A percentile compares a stretch with the other conserved stretches of the same genome.
phyloP scores from a whole-genome alignment of 2,113 vertebrate genomes.

The Gasterosteus aculeatus region DNA sequence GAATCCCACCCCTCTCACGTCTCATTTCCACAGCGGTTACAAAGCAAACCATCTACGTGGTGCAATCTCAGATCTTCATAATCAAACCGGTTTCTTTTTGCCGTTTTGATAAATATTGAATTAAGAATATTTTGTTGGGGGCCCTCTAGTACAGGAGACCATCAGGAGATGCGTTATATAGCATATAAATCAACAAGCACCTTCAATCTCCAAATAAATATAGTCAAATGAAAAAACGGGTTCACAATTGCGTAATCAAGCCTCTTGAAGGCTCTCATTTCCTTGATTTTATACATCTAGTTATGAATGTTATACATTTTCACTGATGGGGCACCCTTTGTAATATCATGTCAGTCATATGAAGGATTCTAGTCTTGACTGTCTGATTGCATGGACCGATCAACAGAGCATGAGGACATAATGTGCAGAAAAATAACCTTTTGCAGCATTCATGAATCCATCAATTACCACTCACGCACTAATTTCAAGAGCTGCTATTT shows the following conservation, averaged over 20 bases:
- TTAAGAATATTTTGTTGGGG: neutral
- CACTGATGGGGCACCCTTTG: constrained; percentile 10
- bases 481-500: neutral
- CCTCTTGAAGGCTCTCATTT: constrained; percentile 57
- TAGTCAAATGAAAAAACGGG: constrained; percentile 25
- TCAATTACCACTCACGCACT: neutral
- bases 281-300: constrained; percentile 60
- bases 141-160: neutral
- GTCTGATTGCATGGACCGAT: neutral
- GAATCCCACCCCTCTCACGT: neutral
- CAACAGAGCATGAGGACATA: neutral
- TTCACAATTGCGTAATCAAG: constrained; percentile 61
- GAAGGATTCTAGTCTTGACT: neutral
- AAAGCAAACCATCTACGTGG: neutral
- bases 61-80: neutral
- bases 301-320: constrained; percentile 38
- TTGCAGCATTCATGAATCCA: neutral
- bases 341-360: constrained; percentile 24
- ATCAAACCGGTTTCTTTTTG: neutral
- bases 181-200: constrained; percentile 48
- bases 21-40: neutral
- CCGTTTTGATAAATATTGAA: neutral
- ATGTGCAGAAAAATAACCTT: too few species aligned
- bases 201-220: constrained; percentile 50
- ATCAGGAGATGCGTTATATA: constrained; percentile 39